phyloP scores from a whole-genome alignment of 1,140 invertebrate genomes.

The Delia radicum region DNA sequence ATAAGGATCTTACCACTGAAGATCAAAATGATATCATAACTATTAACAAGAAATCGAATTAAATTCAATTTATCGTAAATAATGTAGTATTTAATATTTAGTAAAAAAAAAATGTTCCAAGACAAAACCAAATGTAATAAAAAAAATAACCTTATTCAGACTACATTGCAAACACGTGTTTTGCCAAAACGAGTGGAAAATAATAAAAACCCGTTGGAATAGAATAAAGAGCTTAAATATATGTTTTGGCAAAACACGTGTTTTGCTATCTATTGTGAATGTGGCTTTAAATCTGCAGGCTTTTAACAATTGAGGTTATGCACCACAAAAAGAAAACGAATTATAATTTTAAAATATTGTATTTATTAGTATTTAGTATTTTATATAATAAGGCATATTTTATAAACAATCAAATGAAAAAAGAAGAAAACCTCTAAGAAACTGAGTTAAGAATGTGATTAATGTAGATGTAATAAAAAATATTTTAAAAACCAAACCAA shows the following conservation, averaged over 20 bases:
- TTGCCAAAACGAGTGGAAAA: no score
- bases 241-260: no score
- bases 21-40: conserved; percentile 65
- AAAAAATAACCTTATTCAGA: not conserved
- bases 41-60: conserved; percentile 56
- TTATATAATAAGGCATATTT: not conserved
- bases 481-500: not conserved
- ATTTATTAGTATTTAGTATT: conserved; percentile 1
- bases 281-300: no score
- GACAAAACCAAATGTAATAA: not conserved
- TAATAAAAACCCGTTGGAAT: no score
- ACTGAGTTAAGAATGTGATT: not conserved
- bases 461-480: not conserved
- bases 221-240: no score
- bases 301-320: not conserved
- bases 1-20: conserved; percentile 68
- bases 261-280: no score
- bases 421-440: not conserved
- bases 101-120: not conserved
- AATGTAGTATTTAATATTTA: not conserved
- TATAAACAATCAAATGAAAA: not conserved
- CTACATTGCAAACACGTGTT: not conserved
- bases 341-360: not conserved
- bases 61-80: not conserved
- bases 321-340: not conserved